Evolutionary conservation across 1,140 invertebrate genomes (phyloP).

Genomic region (Eumeta japonica): DNA sequence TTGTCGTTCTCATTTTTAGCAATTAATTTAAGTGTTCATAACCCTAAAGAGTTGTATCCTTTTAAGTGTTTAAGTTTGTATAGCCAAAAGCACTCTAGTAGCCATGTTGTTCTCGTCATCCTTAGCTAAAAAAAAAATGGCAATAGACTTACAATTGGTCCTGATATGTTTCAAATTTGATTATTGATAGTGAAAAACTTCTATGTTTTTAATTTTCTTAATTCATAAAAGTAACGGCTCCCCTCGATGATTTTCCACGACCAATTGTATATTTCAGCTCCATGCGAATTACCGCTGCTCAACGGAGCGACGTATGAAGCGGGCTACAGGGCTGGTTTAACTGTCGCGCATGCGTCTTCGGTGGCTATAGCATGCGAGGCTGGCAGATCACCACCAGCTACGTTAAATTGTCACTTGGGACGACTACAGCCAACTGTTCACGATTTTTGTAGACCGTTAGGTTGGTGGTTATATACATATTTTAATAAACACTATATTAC

Average conservation of each 20-base stretch:
- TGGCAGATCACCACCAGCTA: conserved; percentile 56
- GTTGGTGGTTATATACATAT: conserved; percentile 16
- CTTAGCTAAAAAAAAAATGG: no score
- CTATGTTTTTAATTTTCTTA: neutral
- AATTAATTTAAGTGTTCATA: no score
- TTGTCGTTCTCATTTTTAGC: neutral
- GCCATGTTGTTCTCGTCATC: no score
- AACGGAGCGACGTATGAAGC: conserved; percentile 71
- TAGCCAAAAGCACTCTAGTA: no score
- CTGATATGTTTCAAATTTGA: neutral
- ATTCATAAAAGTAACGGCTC: neutral
- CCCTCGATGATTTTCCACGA: neutral
- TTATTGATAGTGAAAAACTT: no score
- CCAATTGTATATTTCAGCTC: conserved; percentile 52
- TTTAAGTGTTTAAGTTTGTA: no score
- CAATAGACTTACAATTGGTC: no score
- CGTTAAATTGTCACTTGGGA: conserved; percentile 68
- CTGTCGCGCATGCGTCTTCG: conserved; percentile 73
- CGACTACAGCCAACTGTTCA: conserved; percentile 56
- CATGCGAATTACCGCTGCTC: conserved; percentile 73
- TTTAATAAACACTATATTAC: no score
- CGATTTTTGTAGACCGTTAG: conserved; percentile 48
- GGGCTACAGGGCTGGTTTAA: conserved; percentile 74
- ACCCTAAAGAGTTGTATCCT: no score
- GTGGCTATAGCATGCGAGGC: conserved; percentile 68